Conservation (phyloP, 1,140 invertebrate genomes). For the Caenorhabditis latens region DNA sequence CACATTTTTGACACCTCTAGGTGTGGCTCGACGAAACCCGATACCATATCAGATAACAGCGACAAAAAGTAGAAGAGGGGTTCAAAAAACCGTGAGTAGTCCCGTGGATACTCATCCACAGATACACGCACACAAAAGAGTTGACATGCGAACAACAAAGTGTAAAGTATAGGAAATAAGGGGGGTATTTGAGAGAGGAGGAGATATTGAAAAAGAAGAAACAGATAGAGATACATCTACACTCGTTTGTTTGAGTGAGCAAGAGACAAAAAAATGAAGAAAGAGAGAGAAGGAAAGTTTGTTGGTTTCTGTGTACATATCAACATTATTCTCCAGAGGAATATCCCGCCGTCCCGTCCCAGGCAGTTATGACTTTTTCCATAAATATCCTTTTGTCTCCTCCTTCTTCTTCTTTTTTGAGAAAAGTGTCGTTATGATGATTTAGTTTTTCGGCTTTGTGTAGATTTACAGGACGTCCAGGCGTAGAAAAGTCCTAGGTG, state of each 20-base stretch:
- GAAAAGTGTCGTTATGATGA: not conserved
- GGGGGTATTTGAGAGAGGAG: not conserved
- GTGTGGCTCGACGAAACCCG: not conserved
- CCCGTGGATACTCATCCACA: not conserved
- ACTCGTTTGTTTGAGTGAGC: not conserved
- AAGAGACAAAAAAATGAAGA: not conserved
- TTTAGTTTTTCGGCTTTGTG: not conserved
- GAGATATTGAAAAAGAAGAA: not conserved
- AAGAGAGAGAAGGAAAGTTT: not conserved
- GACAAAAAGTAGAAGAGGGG: not conserved
- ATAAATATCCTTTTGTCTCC: not conserved
- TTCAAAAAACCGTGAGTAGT: not conserved
- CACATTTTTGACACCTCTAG: constrained; percentile 12
- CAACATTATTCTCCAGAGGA: constrained; percentile 8
- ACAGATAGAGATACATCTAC: not conserved
- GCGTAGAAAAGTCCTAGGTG: too few relatives aligned
- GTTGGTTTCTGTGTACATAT: not conserved
- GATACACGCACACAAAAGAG: constrained; percentile 23
- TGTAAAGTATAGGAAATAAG: constrained; percentile 35
- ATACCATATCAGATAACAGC: not conserved
- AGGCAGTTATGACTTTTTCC: not conserved
- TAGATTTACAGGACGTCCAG: too few relatives aligned
- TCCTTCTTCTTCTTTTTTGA: not conserved
- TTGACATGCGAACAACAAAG: constrained; percentile 55
- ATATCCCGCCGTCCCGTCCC: too few relatives aligned